Base-by-base conservation (phyloP, 1,140 invertebrate species). In the Tyrophagus putrescentiae region DNA sequence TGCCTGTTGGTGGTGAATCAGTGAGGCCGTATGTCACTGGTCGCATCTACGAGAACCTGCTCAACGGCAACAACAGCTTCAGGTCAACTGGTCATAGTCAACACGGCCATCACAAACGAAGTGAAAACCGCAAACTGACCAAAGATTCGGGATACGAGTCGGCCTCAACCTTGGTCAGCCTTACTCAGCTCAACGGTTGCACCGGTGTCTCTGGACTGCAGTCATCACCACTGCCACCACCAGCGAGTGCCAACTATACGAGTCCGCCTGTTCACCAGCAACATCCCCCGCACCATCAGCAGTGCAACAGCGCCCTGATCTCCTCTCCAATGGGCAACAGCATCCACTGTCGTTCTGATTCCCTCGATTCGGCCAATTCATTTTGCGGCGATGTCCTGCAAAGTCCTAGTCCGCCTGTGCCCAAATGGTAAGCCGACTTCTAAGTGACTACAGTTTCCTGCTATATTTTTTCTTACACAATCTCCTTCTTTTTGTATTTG, bases 61-160 rank as follows among this genome's bases (percentile, higher is more conserved):
- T 31, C 5, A 6, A 39, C 6, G 28, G 6, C 36, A 27, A 23
- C 18, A 27, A 27, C 9, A 18, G 5, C 18, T 7, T 7, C 7
- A 54, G 28, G 29, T 16, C n/a, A 28, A 21, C 27, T 9, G 23
- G n/a, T 11, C 32, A 57, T 25, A 56, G 32, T 41, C 32, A 57
- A 6, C 31, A 39, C 31, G 21, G 44, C 25, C 32, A 57, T 41
- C 32, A 18, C n/a, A 41, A 54, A 41, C 16, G 7, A 9, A 11
- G 7, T 57, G 39, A 44, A 29, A 48, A 42, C 31, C 36, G 57
- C 18, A 59, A 59, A 25, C 23, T 59, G n/a, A 59, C 57, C 13
- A 59, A 59, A 45, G 57, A 59, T 59, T 42, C 34, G 32, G 57
- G 57, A 3, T 59, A 59, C 34, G 57, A 59, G 27, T 59, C 57